These are phyloP conservation scores for Polypedilum pembai DNA, from an alignment of 1,140 invertebrate species.

Conservation along the genomic window DNA sequence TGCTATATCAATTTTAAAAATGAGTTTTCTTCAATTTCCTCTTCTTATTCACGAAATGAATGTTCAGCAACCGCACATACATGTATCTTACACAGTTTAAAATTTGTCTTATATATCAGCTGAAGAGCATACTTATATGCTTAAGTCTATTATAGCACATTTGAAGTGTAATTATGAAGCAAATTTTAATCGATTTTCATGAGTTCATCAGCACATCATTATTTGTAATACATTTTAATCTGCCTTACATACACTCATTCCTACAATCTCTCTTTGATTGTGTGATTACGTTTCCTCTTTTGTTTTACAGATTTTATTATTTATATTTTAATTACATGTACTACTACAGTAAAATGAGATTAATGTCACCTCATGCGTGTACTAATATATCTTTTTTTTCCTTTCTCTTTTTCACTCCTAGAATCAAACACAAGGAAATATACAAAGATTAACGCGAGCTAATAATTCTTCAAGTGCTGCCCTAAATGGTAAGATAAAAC, in stretches of 20 bases:
- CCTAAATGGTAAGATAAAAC: conserved; percentile 22
- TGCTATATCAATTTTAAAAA: not conserved
- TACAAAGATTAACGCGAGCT: conserved; percentile 8
- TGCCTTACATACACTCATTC: not conserved
- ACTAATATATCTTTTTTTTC: not conserved
- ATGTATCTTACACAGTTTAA: no score
- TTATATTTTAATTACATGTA: not conserved
- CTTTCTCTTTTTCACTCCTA: not conserved
- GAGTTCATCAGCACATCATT: conserved; percentile 16
- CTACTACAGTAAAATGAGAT: not conserved
- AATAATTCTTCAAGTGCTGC: conserved; percentile 23
- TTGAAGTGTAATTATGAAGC: no score
- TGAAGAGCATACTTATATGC: no score
- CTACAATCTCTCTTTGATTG: not conserved
- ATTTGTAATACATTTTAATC: not conserved
- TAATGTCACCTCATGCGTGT: not conserved
- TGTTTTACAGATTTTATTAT: not conserved
- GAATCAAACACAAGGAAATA: conserved; percentile 29
- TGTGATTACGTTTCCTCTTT: not conserved
- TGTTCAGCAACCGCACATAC: no score
- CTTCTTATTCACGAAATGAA: no score
- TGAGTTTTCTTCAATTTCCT: no score
- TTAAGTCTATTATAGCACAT: no score
- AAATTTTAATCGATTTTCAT: not conserved
- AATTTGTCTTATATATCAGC: no score